These are phyloP conservation scores for cat (Felis catus) DNA, from an alignment of 2,113 vertebrate species.

Conservation along the genomic window DNA sequence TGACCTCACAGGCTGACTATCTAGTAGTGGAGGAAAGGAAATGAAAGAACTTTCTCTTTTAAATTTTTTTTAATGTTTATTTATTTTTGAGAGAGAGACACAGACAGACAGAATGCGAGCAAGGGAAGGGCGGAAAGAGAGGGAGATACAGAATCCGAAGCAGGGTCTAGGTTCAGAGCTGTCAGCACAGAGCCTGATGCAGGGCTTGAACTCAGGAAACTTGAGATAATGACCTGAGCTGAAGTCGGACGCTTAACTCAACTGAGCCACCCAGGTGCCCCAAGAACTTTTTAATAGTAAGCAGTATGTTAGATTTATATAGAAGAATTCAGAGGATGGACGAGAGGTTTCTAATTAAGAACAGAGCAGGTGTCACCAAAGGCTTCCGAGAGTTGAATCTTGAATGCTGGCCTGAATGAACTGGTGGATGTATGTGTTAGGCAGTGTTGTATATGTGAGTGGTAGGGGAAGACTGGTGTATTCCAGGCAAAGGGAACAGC, in stretches of 20 bases:
- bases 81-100: too few relatives aligned
- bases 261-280: too few relatives aligned
- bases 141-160: too few relatives aligned
- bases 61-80: too few relatives aligned
- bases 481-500: neutral
- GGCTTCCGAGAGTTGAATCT: neutral
- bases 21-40: neutral
- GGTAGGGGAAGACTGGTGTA: neutral
- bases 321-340: neutral
- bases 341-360: neutral
- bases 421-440: neutral
- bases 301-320: neutral
- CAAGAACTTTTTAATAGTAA: neutral
- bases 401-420: neutral
- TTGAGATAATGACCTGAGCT: too few relatives aligned
- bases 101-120: too few relatives aligned
- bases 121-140: too few relatives aligned
- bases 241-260: too few relatives aligned
- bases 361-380: neutral
- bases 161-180: too few relatives aligned
- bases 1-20: neutral
- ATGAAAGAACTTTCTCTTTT: neutral
- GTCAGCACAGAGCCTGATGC: too few relatives aligned
- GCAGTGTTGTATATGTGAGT: accelerated
- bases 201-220: too few relatives aligned